Conservation (phyloP, 2,113 vertebrate species). For the Prinia subflava region DNA sequence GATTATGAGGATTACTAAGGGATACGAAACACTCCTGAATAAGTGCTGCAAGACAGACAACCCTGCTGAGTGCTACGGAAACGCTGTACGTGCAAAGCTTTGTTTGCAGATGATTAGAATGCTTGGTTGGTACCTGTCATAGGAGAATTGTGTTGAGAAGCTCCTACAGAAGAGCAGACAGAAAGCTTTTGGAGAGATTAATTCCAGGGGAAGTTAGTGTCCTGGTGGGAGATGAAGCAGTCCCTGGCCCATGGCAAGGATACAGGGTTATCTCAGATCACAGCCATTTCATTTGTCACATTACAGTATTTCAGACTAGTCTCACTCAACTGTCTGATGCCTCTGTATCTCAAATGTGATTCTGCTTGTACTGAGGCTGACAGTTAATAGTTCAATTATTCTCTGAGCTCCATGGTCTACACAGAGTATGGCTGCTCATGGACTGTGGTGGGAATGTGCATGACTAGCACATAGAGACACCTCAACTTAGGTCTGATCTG, state of each 20-base stretch:
- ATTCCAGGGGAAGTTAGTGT: neutral
- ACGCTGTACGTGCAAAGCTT: slow-evolving; percentile 54
- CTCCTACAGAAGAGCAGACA: neutral
- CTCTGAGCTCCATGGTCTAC: neutral
- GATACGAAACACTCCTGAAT: slow-evolving; percentile 57
- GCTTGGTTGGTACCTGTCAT: neutral
- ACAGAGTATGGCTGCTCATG: neutral
- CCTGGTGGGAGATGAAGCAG: neutral
- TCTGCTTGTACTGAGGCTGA: neutral
- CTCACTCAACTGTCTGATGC: neutral
- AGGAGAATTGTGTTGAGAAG: neutral
- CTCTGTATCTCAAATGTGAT: neutral
- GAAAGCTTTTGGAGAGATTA: neutral
- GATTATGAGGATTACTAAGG: slow-evolving; percentile 24
- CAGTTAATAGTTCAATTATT: neutral
- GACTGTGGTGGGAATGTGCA: neutral
- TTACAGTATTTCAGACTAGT: neutral
- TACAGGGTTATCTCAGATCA: neutral
- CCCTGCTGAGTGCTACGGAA: slow-evolving; percentile 9
- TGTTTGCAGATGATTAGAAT: neutral
- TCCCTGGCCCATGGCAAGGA: neutral
- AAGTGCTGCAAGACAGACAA: slow-evolving; percentile 70
- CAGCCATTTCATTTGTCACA: neutral
- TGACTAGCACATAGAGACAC: neutral
- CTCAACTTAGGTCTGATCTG: neutral